Evolutionary conservation across 2,797 vertebrate genomes (phyloP), one percentile per base, ranked within the genome.

Genomic region (Sitta carolinensis): DNA sequence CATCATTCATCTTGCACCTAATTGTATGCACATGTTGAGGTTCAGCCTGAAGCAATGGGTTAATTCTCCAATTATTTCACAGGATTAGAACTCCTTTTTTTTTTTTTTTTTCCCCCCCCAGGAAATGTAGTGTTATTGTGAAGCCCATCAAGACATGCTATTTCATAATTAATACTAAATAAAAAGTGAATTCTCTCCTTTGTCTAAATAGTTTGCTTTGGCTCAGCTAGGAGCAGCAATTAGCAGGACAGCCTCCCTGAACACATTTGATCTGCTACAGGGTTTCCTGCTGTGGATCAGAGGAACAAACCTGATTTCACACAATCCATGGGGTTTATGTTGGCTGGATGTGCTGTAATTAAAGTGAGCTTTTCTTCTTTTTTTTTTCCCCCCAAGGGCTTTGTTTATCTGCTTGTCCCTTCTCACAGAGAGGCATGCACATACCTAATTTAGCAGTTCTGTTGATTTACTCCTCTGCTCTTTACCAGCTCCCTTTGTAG

Each of bases 121-220:
- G 73, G 59, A 93, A 90, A 89, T 2, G 22, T 13, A 81, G 40
- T 21, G 20, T 50, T 87, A 80, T 42, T 92, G 34, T 72, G 81
- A 95, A 81, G 80, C 36, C 63, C 45, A 96, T 77, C 59, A 87
- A 87, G 87, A 95, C 68, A 47, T 67, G 55, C 57, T 82, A 50
- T 79, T 95, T 93, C 89, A 78, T 93, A 97, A 95, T 95, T 96
- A 96, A 94, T 89, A 64, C 86, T 76, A 94, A 96, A 95, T 92
- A 94, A 96, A 97, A 96, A 69, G 54, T 86, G 84, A 96, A 84
- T 87, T 97, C 68, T 91, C 89, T 89, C 79, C 72, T 54, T 69
- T 95, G 68, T 95, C 81, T 84, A 85, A 96, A 94, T 12, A 87
- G 62, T 88, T 95, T 86, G 79, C 90, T 90, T 95, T 93, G 88